phyloP scores from a whole-genome alignment of 1,140 invertebrate species.

The Drosophila santomea region DNA sequence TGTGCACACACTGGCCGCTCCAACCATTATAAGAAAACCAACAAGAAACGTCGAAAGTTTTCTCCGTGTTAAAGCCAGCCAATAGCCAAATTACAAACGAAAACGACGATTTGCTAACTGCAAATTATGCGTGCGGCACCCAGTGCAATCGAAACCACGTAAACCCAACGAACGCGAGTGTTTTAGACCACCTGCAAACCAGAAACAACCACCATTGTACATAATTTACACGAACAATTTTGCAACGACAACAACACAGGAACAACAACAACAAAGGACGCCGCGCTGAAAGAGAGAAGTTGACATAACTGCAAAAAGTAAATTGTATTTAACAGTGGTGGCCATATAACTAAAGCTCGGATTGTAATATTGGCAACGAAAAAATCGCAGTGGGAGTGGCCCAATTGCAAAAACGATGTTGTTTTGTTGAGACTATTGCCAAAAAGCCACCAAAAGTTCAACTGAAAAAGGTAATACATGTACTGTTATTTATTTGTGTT shows the following conservation, averaged over 20 bases:
- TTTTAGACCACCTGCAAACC: constrained; percentile 46
- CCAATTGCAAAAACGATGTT: constrained; percentile 49
- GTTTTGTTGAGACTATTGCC: constrained; percentile 72
- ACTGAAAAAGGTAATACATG: constrained; percentile 64
- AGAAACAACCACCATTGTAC: constrained; percentile 67
- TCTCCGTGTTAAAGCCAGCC: constrained; percentile 54
- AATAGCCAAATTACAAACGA: constrained; percentile 67
- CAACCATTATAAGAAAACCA: constrained; percentile 52
- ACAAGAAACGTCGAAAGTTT: constrained; percentile 77
- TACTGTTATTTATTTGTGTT: constrained; percentile 15
- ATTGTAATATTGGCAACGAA: constrained; percentile 45
- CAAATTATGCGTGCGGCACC: constrained; percentile 64
- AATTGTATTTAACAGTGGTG: constrained; percentile 72
- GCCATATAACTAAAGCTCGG: constrained; percentile 1
- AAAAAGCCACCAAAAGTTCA: constrained; percentile 51
- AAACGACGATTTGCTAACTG: constrained; percentile 61
- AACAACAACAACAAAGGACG: constrained; percentile 61
- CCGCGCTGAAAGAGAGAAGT: constrained; percentile 55
- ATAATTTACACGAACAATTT: constrained; percentile 72
- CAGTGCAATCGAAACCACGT: constrained; percentile 70
- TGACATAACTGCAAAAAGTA: constrained; percentile 79
- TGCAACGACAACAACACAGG: constrained; percentile 74
- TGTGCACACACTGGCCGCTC: constrained; percentile 64
- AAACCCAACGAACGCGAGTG: constrained; percentile 63
- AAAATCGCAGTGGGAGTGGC: constrained; percentile 64